Base-by-base conservation (phyloP, 2,113 vertebrate species). In the Lucifuga dentata region DNA sequence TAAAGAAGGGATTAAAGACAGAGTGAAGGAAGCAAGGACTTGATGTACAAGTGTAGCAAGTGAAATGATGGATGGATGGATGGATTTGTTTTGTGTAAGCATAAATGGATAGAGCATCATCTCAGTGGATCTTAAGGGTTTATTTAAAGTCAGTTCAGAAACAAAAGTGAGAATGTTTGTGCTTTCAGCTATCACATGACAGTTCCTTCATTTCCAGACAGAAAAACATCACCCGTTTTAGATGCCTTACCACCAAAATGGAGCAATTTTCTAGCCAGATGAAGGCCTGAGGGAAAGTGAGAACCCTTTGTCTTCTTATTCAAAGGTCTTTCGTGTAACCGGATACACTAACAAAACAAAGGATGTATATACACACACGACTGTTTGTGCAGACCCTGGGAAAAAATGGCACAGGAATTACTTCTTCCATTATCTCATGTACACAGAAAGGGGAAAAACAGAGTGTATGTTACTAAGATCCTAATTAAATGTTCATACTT, bases 291-390 rank as follows among this genome's bases (percentile, higher is more conserved):
- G 4, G 45, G 21, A 68, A 41, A 68, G 51, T 33, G 26, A 46
- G n/a, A 60, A 70, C 8, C 40, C 60, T 69, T 80, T 64, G 48
- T 78, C 59, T 41, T 53, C 16, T 7, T 3, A 43, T 13, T 5
- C 53, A 26, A 16, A 29, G 32, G 0, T 39, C 26, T 11, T 53
- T 16, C 13, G 21, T 52, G 80, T 52, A 83, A 81, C 62, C 51
- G 21, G 70, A 90, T 58, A 64, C 46, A 60, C 29, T 9, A 59
- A 36, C 26, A 51, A 57, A 72, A 79, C 46, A 49, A 11, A 48
- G 51, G 46, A 49, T 50, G 32, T 43, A 39, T 11, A 44, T 43
- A 35, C 21, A 32, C 38, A 68, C 67, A 32, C 8, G 12, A n/a
- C 13, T 1, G 16, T 1, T 33, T 29, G 26, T 29, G 26, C 26